Base-by-base conservation (phyloP, 2,888 invertebrate species). In the Teleiodes luculella region DNA sequence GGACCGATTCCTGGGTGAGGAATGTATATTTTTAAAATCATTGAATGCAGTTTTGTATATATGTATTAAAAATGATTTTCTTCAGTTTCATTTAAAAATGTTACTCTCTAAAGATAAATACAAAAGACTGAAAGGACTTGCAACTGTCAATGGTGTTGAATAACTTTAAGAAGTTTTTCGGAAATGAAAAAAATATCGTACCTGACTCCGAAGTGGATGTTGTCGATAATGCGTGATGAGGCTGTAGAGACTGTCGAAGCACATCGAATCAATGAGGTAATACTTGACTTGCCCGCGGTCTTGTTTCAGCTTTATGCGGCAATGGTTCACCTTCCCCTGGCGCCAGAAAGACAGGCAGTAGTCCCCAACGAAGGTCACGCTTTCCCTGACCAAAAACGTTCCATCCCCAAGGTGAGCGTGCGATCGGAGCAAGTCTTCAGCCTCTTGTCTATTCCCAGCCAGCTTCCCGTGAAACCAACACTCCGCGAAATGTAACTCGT, bases 261-360 rank as follows among this genome's bases (percentile, higher is more conserved):
- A 94, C 56, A 95, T 92, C 3, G 94, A 93, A 60, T 98, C 97
- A 41, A 97, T 96, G 52, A 98, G 89, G 83, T 95, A 98, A 84
- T 96, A 98, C 79, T 96, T 97, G 0, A 95, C 95, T 63, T 95
- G 91, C 4, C 97, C 97, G 68, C 95, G 92, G 59, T 97, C 97
- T 73, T 97, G 97, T 70, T 95, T 96, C 50, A 97, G 91, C 74
- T 95, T 95, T 57, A 98, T 98, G 45, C 97, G 92, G 76, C 98
- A 98, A 77, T 98, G 98, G 80, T 97, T 97, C 0, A 96, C 96
- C 72, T 94, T 94, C 39, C 95, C 95, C 66, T 95, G 94, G 11
- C 97, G 92, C 97, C 96, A 97, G 84, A 98, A 98, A 0, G 98
- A 98, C 24, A 98, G 86, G 59, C 97, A 97, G 76, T 97, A 98